These are phyloP conservation scores for Drosophila leontia DNA, from an alignment of 1,140 invertebrate species.

Conservation along the genomic window DNA sequence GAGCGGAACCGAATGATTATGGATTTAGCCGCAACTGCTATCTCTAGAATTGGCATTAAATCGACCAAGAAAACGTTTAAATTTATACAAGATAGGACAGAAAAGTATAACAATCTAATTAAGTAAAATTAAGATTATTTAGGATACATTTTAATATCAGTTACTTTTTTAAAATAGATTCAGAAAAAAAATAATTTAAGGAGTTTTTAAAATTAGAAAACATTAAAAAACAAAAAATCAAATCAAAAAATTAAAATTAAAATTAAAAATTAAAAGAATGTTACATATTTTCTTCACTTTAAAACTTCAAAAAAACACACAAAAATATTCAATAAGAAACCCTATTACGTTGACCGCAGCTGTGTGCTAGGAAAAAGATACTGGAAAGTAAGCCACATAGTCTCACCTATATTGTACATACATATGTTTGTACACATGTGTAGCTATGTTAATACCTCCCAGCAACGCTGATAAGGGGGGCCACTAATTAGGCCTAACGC, in stretches of 20 bases:
- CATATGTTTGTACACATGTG: conserved; percentile 1
- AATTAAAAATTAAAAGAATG: not conserved
- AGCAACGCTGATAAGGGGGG: conserved; percentile 29
- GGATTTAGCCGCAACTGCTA: too few species aligned
- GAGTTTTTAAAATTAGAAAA: too few species aligned
- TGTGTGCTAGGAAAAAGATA: not conserved
- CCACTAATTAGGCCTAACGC: conserved; percentile 16
- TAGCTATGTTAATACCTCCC: conserved; percentile 8
- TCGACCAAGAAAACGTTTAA: too few species aligned
- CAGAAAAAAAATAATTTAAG: too few species aligned
- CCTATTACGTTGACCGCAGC: not conserved
- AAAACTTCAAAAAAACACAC: not conserved
- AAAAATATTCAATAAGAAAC: not conserved
- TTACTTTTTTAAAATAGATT: too few species aligned
- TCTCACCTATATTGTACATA: not conserved
- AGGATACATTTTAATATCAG: too few species aligned
- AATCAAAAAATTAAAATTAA: not conserved
- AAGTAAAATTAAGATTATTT: too few species aligned
- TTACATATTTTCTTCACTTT: not conserved
- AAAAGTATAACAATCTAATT: too few species aligned
- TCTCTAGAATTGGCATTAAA: too few species aligned
- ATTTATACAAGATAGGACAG: too few species aligned
- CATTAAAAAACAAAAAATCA: too few species aligned
- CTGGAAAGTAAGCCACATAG: conserved; percentile 13
- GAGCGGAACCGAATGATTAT: too few species aligned